Evolutionary conservation across 2,797 vertebrate species (phyloP), one percentile per base, ranked within the genome.

Genomic region (Meriones psammophilus): DNA sequence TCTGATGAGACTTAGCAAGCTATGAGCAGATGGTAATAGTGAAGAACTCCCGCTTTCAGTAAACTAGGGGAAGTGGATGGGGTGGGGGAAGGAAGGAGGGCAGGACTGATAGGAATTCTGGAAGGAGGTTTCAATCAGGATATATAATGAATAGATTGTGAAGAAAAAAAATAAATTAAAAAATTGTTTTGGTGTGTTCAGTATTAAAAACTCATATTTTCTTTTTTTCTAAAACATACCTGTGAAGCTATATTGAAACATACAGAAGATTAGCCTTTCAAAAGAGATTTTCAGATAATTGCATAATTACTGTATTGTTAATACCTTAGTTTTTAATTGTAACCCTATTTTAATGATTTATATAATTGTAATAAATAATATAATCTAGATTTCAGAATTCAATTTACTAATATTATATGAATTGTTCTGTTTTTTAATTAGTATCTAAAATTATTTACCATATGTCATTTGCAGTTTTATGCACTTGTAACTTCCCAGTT

Each of bases 401-500:
- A 33, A 76, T 88, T 91, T 56, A 10, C 66, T 60, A 58, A 71
- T n/a, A 62, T 66, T 85, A 68, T 33, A 69, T 20, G 2, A 60
- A 83, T 74, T 60, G 64, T 64, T 91, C 24, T 36, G 4, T 73
- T 33, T 3, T 93, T 74, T 84, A 91, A 88, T 8, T 91, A 42
- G 2, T 50, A 73, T 88, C 17, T 77, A 76, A 88, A 80, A 80
- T 92, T 33, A 46, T 60, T 68, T 92, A 20, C 81, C 33, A 18
- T 50, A 1, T 39, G 9, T 62, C 50, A 50, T 91, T 90, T 83
- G 10, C 39, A 78, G 77, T 68, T 94, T 92, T 74, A 60, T 81
- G n/a, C 9, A 50, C 60, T 83, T 81, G 10, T 76, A 68, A 74
- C 42, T 90, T 94, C 20, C 89, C 20, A 94, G 18, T 95, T 90